A percentile compares a stretch with the other conserved stretches of the same genome.
Conservation (phyloP, 2,797 vertebrate species). For the Lagorchestes hirsutus region DNA sequence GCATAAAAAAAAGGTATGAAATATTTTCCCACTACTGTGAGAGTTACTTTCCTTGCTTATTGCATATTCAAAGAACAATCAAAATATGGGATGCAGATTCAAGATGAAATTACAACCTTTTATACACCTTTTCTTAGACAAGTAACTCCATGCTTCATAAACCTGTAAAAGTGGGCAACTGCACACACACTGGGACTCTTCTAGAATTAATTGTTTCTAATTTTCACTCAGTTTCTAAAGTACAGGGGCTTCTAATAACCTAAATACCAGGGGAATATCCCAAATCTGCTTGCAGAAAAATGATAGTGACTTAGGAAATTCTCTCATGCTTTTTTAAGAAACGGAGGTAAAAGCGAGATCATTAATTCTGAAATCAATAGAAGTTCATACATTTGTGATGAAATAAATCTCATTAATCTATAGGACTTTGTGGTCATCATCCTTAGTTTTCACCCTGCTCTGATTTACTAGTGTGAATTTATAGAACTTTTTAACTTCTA, state of each 20-base stretch:
- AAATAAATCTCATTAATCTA: not conserved
- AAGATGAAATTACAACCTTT: not conserved
- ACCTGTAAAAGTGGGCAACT: not conserved
- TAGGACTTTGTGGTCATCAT: not conserved
- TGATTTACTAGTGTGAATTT: not conserved
- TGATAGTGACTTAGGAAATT: not conserved
- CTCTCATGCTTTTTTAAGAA: not conserved
- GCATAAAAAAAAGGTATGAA: not conserved
- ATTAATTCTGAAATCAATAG: conserved; percentile 15
- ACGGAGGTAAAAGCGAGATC: not conserved
- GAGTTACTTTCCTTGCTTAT: not conserved
- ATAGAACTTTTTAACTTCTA: conserved; percentile 7
- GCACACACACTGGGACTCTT: not conserved
- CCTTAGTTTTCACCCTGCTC: conserved; percentile 18
- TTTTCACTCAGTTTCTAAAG: not conserved
- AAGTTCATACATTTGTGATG: not conserved
- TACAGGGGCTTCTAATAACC: not conserved
- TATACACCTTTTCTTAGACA: not conserved
- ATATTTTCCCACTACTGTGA: not conserved
- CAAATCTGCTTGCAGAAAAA: not conserved
- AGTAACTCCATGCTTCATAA: not conserved
- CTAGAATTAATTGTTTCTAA: not conserved
- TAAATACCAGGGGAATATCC: not conserved
- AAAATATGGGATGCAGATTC: not conserved
- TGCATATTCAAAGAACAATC: not conserved